Conservation (phyloP, 2,888 invertebrate species). For the Pherbina coryleti region DNA sequence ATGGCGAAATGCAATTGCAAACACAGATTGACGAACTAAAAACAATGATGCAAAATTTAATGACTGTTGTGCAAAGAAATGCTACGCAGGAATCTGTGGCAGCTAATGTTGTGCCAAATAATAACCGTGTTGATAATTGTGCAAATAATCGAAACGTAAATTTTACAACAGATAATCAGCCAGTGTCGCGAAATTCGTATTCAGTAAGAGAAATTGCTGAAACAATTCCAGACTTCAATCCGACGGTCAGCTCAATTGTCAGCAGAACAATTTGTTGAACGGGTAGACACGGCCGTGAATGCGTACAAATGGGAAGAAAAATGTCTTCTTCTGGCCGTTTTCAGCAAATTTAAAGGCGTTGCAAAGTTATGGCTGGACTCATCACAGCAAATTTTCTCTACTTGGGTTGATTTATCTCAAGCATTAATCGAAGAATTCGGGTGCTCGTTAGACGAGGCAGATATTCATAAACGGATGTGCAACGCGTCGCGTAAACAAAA, state of each 20-base stretch:
- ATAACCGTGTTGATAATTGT: no score
- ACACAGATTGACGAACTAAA: slow-evolving; percentile 33
- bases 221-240: slow-evolving; percentile 35
- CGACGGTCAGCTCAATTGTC: no score
- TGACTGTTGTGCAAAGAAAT: slow-evolving; percentile 5
- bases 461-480: neutral
- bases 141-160: no score
- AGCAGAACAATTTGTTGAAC: neutral
- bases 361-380: no score
- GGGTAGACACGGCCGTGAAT: neutral
- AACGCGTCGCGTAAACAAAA: neutral
- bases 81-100: neutral
- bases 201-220: slow-evolving; percentile 40
- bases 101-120: neutral
- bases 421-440: neutral
- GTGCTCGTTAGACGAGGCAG: neutral
- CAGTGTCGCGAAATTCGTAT: neutral
- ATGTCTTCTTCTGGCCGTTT: neutral
- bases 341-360: no score
- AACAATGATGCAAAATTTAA: slow-evolving; percentile 5
- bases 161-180: no score
- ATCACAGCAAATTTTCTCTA: neutral
- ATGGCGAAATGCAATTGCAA: neutral
- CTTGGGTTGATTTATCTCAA: neutral
- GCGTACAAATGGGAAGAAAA: neutral